Evolutionary conservation across 1,140 invertebrate species (phyloP), one percentile per base, ranked within the genome.

Genomic region (Panagrolaimus sp.): DNA sequence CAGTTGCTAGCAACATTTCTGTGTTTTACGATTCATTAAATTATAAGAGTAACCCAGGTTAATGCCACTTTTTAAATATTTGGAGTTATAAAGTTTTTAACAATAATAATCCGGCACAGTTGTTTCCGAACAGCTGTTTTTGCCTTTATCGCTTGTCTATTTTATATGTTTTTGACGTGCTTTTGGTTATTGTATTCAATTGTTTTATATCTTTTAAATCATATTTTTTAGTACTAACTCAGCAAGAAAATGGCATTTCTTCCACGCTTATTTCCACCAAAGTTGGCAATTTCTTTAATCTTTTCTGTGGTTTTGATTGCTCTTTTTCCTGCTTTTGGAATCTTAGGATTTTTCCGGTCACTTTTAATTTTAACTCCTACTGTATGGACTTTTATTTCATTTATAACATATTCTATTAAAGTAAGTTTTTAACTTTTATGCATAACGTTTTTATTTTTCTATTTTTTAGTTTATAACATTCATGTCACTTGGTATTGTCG

Each of bases 401-500:
- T 28, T 24, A 12, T 58, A 12, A 58, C 28, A 28, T 58, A 58
- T 58, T 58, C 52, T 12, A 26, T 58, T 12, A 58, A 58, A 28
- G 52, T 58, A 26, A 28, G 52, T 58, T 58, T 58, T 58, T 14
- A 52, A 21, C 8, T 52, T 17, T 7, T 21, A n/a, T 58, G 12
- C 12, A n/a, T 26, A 12, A 2, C 17, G 9, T 58, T 58, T 58
- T 12, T 1, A 12, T 21, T 0, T 10, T 48, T 4, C 47, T 21
- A 21, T 58, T 24, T 58, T 58, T 58, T 28, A 58, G 52, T 58
- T 58, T 58, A 58, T 58, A 12, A 28, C 28, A 21, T 58, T 26
- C 52, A 58, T 28, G 8, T 58, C 52, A 21, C 15, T 58, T 58
- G 21, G 21, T 12, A 21, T 58, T 58, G 52, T 58, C 10, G 52